Percentiles rank a stretch among this genome's conserved stretches.
Conservation (phyloP, 2,797 vertebrate species). For the Jordanella pulchra region DNA sequence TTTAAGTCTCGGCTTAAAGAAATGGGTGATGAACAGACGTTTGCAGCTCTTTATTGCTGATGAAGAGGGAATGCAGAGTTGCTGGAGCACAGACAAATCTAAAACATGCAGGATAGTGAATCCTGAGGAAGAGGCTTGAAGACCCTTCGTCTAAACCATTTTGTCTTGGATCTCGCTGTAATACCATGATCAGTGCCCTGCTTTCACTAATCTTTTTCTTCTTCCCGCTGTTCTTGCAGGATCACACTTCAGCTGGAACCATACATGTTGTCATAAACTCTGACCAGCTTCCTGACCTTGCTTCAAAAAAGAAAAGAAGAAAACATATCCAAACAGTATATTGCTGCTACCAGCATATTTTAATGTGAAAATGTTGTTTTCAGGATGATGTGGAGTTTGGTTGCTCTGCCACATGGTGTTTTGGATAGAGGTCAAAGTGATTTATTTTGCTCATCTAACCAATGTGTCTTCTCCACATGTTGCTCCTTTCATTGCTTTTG, state of each 20-base stretch:
- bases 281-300: background rate
- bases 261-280: background rate
- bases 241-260: background rate
- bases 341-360: no score
- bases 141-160: background rate
- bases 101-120: no score
- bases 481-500: background rate
- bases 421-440: background rate
- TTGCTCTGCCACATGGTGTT: background rate
- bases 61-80: no score
- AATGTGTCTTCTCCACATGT: background rate
- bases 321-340: background rate
- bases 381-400: background rate
- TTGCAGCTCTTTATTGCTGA: no score
- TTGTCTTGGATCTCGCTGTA: background rate
- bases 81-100: no score
- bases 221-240: background rate
- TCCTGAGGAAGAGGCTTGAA: no score
- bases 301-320: background rate
- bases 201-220: background rate
- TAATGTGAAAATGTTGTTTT: background rate
- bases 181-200: background rate
- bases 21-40: no score
- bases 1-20: no score
- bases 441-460: slow-evolving; percentile 5